Evolutionary conservation across 2,888 invertebrate species (phyloP).

Genomic region (Cabera pusaria): DNA sequence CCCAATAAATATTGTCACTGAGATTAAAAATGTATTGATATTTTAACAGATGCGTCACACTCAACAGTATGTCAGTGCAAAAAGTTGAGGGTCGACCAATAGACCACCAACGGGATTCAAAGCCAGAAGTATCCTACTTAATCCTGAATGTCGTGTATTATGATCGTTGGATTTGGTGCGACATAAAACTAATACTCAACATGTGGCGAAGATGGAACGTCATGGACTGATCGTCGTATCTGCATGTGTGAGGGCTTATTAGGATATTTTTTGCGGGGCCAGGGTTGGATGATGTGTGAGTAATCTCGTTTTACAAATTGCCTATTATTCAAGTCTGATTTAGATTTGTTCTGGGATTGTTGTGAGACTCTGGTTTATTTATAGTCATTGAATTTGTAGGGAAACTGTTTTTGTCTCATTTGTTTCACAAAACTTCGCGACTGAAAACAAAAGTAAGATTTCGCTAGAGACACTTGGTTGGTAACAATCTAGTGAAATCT

Average conservation of each 20-base stretch:
- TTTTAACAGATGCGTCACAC: constrained; percentile 61
- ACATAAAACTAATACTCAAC: constrained; percentile 66
- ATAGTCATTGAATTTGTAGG: too few relatives aligned
- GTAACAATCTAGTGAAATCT: too few relatives aligned
- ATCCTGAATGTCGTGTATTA: constrained; percentile 72
- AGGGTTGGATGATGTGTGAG: constrained; percentile 11
- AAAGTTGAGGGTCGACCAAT: constrained; percentile 61
- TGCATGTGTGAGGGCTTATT: constrained; percentile 38
- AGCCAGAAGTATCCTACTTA: constrained; percentile 65
- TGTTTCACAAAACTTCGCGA: too few relatives aligned
- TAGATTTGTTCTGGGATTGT: too few relatives aligned
- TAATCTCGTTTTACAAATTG: constrained; percentile 6
- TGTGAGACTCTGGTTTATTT: too few relatives aligned
- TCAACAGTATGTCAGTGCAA: constrained; percentile 60
- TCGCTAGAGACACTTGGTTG: too few relatives aligned
- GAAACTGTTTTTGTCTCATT: too few relatives aligned
- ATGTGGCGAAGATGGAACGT: constrained; percentile 64
- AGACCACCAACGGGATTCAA: constrained; percentile 72
- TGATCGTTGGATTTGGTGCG: constrained; percentile 73
- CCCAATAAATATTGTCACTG: constrained; percentile 14
- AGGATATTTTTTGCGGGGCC: constrained; percentile 8
- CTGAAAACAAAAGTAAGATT: too few relatives aligned
- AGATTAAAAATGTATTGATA: constrained; percentile 29
- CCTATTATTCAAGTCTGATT: not conserved
- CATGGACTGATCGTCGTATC: constrained; percentile 33